Conservation (phyloP, 2,888 invertebrate species). For the Andrena haemorrhoa region DNA sequence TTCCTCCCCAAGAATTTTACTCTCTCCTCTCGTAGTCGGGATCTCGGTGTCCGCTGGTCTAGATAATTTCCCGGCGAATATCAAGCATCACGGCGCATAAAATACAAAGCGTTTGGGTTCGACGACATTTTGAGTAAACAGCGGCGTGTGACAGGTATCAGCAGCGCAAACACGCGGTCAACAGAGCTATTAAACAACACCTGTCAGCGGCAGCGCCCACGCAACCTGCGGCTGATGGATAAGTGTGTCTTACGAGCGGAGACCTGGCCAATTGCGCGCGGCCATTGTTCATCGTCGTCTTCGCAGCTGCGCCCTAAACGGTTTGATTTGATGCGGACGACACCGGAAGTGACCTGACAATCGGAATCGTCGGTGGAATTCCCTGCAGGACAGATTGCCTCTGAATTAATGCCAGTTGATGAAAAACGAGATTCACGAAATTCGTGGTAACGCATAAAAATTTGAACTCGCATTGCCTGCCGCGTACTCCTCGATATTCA, state of each 20-base stretch:
- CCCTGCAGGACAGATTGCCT: background rate
- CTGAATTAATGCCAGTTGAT: background rate
- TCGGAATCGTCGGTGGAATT: constrained; percentile 42
- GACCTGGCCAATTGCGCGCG: constrained; percentile 46
- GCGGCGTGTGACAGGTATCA: constrained; percentile 57
- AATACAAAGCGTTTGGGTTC: constrained; percentile 41
- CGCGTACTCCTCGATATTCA: too few relatives aligned
- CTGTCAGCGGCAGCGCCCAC: constrained; percentile 56
- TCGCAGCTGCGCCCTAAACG: constrained; percentile 39
- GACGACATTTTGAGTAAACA: constrained; percentile 60
- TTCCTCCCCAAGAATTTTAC: background rate
- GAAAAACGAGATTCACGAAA: too few relatives aligned
- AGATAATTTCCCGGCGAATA: background rate
- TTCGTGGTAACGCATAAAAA: too few relatives aligned
- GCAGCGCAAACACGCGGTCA: constrained; percentile 63
- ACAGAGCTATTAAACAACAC: constrained; percentile 67
- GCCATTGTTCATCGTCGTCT: constrained; percentile 66
- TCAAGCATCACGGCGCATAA: constrained; percentile 15
- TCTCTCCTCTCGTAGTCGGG: background rate
- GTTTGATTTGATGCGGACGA: constrained; percentile 34
- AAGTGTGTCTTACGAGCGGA: constrained; percentile 67
- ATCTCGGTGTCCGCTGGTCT: background rate
- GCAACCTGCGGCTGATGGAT: constrained; percentile 67
- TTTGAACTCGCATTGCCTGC: too few relatives aligned
- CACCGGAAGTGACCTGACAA: constrained; percentile 28